Conservation (phyloP, 1,140 invertebrate species). For the Drosophila teissieri region DNA sequence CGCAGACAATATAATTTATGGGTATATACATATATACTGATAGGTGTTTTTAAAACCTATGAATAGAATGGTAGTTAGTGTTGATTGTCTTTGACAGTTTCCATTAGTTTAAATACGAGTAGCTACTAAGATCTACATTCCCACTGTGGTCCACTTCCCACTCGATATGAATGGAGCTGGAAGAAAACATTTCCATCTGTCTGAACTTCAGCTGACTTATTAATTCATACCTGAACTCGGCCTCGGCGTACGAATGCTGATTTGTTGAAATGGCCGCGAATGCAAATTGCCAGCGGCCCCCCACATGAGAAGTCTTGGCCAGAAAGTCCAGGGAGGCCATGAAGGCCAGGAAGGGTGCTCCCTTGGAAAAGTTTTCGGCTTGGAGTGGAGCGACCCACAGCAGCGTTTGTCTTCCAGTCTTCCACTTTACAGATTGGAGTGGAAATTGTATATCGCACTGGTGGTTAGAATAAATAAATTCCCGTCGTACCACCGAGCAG, state of each 20-base stretch:
- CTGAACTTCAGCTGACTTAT: conserved; percentile 31
- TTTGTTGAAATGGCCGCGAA: conserved; percentile 58
- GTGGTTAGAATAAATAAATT: conserved; percentile 78
- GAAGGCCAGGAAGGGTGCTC: background rate
- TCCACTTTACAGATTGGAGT: conserved; percentile 49
- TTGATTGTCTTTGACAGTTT: too few relatives aligned
- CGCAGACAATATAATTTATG: too few relatives aligned
- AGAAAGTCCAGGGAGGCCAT: background rate
- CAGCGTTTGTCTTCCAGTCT: conserved; percentile 59
- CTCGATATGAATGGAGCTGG: conserved; percentile 7
- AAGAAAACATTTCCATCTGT: conserved; percentile 15
- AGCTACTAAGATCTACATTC: too few relatives aligned
- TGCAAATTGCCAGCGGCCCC: conserved; percentile 60
- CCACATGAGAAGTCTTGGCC: conserved; percentile 20
- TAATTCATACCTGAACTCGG: conserved; percentile 60
- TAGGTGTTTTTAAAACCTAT: too few relatives aligned
- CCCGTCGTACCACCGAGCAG: conserved; percentile 3
- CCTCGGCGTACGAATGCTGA: conserved; percentile 35
- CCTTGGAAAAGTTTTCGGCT: background rate
- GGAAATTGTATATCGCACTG: conserved; percentile 67
- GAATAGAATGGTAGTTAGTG: too few relatives aligned
- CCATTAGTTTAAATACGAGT: too few relatives aligned
- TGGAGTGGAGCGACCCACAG: conserved; percentile 58
- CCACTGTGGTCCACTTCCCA: background rate
- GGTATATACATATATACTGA: too few relatives aligned